Percentiles rank a stretch among this genome's conserved stretches.
phyloP scores from a whole-genome alignment of 2,797 vertebrate species.

The Poecilia picta region DNA sequence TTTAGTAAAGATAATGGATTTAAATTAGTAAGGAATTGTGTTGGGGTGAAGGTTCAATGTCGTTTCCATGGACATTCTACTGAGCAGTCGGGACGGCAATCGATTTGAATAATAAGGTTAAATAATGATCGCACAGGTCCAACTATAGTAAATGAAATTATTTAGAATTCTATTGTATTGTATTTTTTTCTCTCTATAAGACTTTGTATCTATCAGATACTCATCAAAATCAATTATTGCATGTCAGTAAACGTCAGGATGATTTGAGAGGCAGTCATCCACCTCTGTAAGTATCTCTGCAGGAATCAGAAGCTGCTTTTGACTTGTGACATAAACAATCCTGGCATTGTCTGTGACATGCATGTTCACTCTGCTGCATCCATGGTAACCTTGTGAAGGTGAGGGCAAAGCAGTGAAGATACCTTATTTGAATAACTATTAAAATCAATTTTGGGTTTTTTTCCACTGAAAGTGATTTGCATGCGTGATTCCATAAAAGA shows the following conservation, averaged over 20 bases:
- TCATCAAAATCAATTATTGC: not conserved
- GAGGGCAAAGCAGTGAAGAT: not conserved
- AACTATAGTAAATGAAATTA: not conserved
- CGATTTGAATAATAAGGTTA: not conserved
- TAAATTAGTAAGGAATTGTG: not conserved
- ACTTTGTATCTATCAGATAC: not conserved
- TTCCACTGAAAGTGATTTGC: not conserved
- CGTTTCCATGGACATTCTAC: not conserved
- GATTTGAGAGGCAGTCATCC: not conserved
- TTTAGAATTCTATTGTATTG: not conserved
- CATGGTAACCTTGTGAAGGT: not conserved
- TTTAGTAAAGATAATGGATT: not conserved
- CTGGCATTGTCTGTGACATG: not conserved
- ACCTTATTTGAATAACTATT: not conserved
- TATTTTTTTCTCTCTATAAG: not conserved
- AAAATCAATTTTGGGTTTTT: not conserved
- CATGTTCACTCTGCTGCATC: not conserved
- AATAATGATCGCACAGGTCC: not conserved
- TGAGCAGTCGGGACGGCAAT: not conserved
- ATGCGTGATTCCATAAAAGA: not conserved
- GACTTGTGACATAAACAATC: not conserved
- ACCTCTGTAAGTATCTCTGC: not conserved
- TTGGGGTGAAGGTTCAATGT: not conserved
- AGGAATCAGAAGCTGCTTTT: not conserved
- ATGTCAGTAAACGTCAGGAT: not conserved